These are phyloP conservation scores for Arvicanthis niloticus DNA, from an alignment of 2,113 vertebrate species.

Conservation along the genomic window DNA sequence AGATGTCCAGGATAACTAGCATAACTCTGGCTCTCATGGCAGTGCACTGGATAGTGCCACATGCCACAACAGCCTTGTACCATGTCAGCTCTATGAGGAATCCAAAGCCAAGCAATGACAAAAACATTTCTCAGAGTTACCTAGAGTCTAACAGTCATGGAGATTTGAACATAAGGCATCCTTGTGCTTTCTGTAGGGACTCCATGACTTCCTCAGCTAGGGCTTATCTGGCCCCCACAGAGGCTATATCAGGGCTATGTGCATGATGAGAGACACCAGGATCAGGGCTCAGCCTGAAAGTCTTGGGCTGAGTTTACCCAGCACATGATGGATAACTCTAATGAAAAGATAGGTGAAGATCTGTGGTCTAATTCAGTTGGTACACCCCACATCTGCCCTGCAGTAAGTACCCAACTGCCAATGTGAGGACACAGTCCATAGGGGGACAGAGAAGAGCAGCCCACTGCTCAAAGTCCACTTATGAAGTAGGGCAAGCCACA, in stretches of 20 bases:
- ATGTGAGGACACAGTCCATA: fast-evolving
- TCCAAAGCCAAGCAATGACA: not conserved
- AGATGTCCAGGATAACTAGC: not conserved
- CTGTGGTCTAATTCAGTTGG: not conserved
- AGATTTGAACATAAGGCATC: too few species aligned
- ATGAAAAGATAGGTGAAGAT: not conserved
- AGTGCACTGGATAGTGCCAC: not conserved
- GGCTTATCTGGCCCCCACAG: not conserved
- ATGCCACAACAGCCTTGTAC: not conserved
- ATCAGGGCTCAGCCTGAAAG: not conserved
- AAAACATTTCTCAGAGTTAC: not conserved
- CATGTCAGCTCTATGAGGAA: not conserved
- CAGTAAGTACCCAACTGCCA: not conserved
- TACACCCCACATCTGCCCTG: not conserved
- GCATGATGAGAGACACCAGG: not conserved
- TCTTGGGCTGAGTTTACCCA: not conserved
- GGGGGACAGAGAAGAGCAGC: not conserved
- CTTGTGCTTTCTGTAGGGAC: too few species aligned
- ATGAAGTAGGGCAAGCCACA: not conserved
- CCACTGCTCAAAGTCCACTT: not conserved
- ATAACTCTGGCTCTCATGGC: not conserved
- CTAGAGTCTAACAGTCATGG: not conserved
- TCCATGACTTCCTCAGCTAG: not conserved
- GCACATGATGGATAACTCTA: too few species aligned
- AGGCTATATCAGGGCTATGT: not conserved